These are phyloP conservation scores for Hyperoplus immaculatus DNA, from an alignment of 2,797 vertebrate genomes.

Conservation along the genomic window DNA sequence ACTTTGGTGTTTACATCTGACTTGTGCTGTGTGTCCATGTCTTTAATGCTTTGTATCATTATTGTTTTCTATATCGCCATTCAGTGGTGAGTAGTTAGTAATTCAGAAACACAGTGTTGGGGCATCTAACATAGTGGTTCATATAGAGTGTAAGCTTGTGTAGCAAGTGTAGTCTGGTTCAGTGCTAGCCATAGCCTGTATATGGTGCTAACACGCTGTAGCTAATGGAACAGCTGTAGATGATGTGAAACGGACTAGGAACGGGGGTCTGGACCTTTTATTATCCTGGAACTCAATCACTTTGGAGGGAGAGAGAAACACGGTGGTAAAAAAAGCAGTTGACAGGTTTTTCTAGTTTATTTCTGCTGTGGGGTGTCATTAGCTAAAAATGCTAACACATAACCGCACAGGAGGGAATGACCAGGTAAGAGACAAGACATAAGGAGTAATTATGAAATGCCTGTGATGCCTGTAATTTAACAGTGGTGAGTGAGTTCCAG, in stretches of 20 bases:
- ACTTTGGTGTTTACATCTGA: too few relatives aligned
- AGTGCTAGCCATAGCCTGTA: too few relatives aligned
- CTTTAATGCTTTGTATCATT: too few relatives aligned
- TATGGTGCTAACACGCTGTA: too few relatives aligned
- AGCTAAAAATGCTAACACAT: slow-evolving; percentile 25
- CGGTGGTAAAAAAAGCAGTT: slow-evolving; percentile 55
- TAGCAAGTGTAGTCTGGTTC: too few relatives aligned
- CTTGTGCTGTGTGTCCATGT: too few relatives aligned
- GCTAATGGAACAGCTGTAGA: slow-evolving; percentile 49
- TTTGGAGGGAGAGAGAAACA: slow-evolving; percentile 20
- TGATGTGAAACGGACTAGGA: slow-evolving; percentile 20
- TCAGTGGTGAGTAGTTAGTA: too few relatives aligned
- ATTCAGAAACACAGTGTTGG: too few relatives aligned
- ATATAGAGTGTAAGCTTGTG: not conserved
- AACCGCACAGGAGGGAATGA: slow-evolving; percentile 58
- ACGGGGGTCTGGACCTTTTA: slow-evolving; percentile 49
- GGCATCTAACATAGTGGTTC: not conserved
- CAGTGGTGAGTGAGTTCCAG: slow-evolving; percentile 47
- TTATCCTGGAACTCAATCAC: slow-evolving; percentile 54
- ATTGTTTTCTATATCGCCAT: too few relatives aligned
- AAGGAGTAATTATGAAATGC: slow-evolving; percentile 68
- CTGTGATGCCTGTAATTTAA: slow-evolving; percentile 70
- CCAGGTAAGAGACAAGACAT: slow-evolving; percentile 42
- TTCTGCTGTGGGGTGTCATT: slow-evolving; percentile 63
- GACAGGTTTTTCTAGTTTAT: slow-evolving; percentile 58